A percentile compares a stretch with the other conserved stretches of the same genome.
phyloP scores from a whole-genome alignment of 1,140 invertebrate species.

The Apis laboriosa region DNA sequence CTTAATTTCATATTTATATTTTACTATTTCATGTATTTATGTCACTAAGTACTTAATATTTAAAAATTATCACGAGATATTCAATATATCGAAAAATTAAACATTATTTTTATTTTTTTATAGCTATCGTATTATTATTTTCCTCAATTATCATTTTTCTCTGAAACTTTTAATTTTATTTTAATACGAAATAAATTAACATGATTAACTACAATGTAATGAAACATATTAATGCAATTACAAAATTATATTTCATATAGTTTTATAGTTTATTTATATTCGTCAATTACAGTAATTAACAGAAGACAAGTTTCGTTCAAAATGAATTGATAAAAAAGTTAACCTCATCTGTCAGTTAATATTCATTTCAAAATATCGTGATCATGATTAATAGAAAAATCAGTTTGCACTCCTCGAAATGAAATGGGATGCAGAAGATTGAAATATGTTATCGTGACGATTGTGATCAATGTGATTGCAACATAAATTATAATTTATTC shows the following conservation, averaged over 20 bases:
- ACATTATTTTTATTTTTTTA: no score
- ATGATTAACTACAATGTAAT: no score
- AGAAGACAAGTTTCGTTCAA: not conserved
- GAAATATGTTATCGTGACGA: not conserved
- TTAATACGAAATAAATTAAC: no score
- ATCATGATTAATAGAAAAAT: conserved; percentile 9
- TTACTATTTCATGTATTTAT: not conserved
- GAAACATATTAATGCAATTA: no score
- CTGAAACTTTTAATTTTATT: no score
- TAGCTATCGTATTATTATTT: no score
- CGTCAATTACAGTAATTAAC: not conserved
- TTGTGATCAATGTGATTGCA: not conserved
- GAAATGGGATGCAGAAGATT: conserved; percentile 7
- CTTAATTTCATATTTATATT: not conserved
- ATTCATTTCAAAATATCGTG: not conserved
- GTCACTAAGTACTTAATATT: not conserved
- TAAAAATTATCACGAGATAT: not conserved
- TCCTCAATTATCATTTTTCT: no score
- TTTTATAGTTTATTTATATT: not conserved
- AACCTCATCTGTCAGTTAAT: not conserved
- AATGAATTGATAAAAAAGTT: not conserved
- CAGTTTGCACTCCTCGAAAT: not conserved
- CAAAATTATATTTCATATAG: not conserved
- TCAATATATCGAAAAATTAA: no score
- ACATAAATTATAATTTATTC: conserved; percentile 16